Percentiles rank a stretch among this genome's conserved stretches.
phyloP scores from a whole-genome alignment of 2,797 vertebrate species.

The Aplochiton taeniatus region DNA sequence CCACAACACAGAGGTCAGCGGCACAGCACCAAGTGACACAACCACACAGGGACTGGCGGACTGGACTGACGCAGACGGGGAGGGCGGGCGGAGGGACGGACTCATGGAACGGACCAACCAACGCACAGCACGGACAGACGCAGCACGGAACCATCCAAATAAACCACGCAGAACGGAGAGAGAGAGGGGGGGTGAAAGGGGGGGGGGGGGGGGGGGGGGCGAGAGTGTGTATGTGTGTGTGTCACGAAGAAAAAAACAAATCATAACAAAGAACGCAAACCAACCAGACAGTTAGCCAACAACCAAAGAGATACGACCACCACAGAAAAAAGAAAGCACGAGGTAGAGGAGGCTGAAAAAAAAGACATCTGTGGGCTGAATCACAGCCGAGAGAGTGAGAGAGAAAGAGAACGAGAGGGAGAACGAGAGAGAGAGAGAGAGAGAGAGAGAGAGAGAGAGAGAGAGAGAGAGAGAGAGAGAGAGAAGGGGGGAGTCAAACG shows the following conservation, averaged over 20 bases:
- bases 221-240: slow-evolving; percentile 38
- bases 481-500: slow-evolving; percentile 66
- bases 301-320: slow-evolving; percentile 56
- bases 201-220: slow-evolving; percentile 32
- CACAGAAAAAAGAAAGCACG: slow-evolving; percentile 52
- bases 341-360: slow-evolving; percentile 52
- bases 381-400: slow-evolving; percentile 45
- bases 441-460: slow-evolving; percentile 18
- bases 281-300: slow-evolving; percentile 29
- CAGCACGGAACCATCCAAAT: slow-evolving; percentile 63
- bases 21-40: slow-evolving; percentile 63
- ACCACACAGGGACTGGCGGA: slow-evolving; percentile 66
- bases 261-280: slow-evolving; percentile 53
- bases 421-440: slow-evolving; percentile 19
- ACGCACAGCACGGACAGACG: slow-evolving; percentile 62
- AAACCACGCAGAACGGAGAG: slow-evolving; percentile 52
- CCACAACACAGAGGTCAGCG: slow-evolving; percentile 65
- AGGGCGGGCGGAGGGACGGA: slow-evolving; percentile 61
- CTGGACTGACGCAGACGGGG: slow-evolving; percentile 67
- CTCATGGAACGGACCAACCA: slow-evolving; percentile 36
- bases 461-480: slow-evolving; percentile 35
- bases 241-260: slow-evolving; percentile 58
- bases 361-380: slow-evolving; percentile 54
- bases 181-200: slow-evolving; percentile 40
- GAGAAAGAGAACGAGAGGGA: too few species aligned